These are phyloP conservation scores for Sinocyclocheilus grahami DNA, from an alignment of 2,113 vertebrate species.

Conservation along the genomic window DNA sequence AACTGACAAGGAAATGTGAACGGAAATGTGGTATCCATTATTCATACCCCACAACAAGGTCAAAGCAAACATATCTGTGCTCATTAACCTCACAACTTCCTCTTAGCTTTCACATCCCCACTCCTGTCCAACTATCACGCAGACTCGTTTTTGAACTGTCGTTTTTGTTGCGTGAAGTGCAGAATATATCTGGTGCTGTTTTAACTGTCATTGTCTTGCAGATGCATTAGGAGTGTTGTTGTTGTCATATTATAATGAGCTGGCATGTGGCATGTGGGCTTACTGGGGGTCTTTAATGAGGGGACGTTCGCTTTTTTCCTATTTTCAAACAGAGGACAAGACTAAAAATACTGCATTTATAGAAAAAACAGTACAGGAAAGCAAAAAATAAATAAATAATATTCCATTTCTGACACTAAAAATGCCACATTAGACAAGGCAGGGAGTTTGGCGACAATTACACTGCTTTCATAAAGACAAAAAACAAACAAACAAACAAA, in stretches of 20 bases:
- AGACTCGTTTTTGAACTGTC: not conserved
- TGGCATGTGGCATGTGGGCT: not conserved
- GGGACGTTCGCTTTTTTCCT: not conserved
- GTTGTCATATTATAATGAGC: conserved; percentile 13
- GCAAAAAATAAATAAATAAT: not conserved
- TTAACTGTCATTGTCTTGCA: conserved; percentile 22
- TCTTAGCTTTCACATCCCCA: not conserved
- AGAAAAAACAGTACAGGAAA: not conserved
- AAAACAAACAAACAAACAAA: too few species aligned
- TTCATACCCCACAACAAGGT: not conserved
- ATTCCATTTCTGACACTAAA: not conserved
- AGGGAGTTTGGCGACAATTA: not conserved
- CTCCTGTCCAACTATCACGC: not conserved
- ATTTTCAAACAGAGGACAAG: not conserved
- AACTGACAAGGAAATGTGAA: not conserved
- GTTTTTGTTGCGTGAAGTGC: not conserved
- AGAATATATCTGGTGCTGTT: not conserved
- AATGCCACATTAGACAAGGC: not conserved
- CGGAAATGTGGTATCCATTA: conserved; percentile 4
- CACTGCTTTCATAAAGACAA: not conserved
- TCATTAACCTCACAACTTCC: conserved; percentile 30
- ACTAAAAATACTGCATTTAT: not conserved
- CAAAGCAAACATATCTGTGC: conserved; percentile 15
- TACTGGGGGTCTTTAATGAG: conserved; percentile 18
- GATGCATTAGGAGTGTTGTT: not conserved